A percentile compares a stretch with the other conserved stretches of the same genome.
phyloP scores from a whole-genome alignment of 1,140 invertebrate species.

The Drosophila bipectinata region DNA sequence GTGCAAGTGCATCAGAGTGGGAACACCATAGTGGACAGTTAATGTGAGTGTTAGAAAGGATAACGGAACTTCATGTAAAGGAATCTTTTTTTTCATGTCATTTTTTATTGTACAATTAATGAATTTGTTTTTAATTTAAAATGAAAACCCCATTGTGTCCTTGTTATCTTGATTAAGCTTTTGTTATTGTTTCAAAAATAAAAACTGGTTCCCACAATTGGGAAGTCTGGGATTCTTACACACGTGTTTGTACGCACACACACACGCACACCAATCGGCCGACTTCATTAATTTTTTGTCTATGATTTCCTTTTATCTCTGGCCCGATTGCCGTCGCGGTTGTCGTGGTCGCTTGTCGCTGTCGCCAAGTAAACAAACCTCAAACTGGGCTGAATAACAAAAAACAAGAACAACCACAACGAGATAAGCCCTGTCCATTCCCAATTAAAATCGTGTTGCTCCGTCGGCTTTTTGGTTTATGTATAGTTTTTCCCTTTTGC shows the following conservation, averaged over 20 bases:
- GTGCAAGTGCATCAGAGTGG: constrained; percentile 9
- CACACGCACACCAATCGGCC: neutral
- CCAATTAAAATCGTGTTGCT: constrained; percentile 1
- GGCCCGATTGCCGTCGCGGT: neutral
- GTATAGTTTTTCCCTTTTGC: neutral
- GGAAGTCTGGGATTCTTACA: neutral
- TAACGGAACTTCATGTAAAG: neutral
- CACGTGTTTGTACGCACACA: constrained; percentile 1
- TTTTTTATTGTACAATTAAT: no score
- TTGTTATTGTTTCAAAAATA: constrained; percentile 1
- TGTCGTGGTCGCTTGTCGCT: neutral
- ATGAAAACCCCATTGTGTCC: neutral
- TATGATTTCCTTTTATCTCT: neutral
- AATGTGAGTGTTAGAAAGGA: neutral
- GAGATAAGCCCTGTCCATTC: neutral
- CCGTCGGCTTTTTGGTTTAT: neutral
- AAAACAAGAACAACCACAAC: neutral
- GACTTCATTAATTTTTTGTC: neutral
- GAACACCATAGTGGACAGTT: neutral
- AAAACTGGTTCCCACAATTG: neutral
- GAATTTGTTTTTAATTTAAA: neutral
- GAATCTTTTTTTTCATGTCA: no score
- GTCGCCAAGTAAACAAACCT: constrained; percentile 4
- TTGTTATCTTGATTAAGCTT: neutral
- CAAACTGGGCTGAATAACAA: neutral